Conservation (phyloP, 1,140 invertebrate genomes). For the Olivierus martensii region DNA sequence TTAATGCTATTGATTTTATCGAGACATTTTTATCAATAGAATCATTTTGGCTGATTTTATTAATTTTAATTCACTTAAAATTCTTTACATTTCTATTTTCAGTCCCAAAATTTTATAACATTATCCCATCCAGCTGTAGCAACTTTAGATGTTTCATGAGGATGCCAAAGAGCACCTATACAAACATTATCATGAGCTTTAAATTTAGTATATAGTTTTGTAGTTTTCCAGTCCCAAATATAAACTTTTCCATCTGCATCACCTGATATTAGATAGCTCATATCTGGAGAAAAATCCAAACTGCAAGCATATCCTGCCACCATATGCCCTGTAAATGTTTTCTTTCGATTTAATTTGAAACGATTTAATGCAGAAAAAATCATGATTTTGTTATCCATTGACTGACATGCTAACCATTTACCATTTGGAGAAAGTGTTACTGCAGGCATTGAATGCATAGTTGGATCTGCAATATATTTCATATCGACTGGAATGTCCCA, state of each 20-base stretch:
- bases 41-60: too few relatives aligned
- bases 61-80: too few relatives aligned
- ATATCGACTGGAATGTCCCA: conserved; percentile 99
- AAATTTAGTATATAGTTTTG: conserved; percentile 91
- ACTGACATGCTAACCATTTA: conserved; percentile 98
- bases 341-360: conserved; percentile 95
- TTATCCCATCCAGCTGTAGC: conserved; percentile 97
- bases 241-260: conserved; percentile 98
- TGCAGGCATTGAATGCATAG: conserved; percentile 98
- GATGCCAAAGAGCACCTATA: conserved; percentile 91
- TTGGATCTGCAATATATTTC: conserved; percentile 99
- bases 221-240: conserved; percentile 99
- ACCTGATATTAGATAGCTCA: conserved; percentile 97
- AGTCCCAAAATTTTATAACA: conserved; percentile 98
- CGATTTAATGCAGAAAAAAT: conserved; percentile 95
- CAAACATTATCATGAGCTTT: conserved; percentile 98
- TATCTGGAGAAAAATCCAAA: conserved; percentile 95
- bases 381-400: conserved; percentile 98
- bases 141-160: conserved; percentile 93
- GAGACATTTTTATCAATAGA: too few relatives aligned
- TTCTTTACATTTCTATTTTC: conserved; percentile 14
- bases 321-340: conserved; percentile 97
- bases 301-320: conserved; percentile 97
- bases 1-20: too few relatives aligned
- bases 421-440: conserved; percentile 89